Evolutionary conservation across 1,140 invertebrate species (phyloP), one percentile per base, ranked within the genome.

Genomic region (Bombus polaris): DNA sequence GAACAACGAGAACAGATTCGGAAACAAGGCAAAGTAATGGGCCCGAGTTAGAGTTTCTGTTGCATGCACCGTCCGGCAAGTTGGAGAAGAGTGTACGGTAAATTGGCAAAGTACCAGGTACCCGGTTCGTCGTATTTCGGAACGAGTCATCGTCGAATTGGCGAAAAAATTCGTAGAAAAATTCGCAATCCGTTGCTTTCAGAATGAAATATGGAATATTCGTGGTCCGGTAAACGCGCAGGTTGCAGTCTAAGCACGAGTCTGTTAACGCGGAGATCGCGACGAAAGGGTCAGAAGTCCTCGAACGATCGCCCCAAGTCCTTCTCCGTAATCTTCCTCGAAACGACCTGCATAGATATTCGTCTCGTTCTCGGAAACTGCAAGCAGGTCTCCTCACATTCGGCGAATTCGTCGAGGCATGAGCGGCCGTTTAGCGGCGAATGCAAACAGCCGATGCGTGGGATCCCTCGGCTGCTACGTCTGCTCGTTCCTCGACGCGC

Each of bases 401-500:
- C 18, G 84, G 28, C 10, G 42, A 53, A 72, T 12, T n/a, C 65
- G 74, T 22, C 37, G 74, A 32, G 57, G 37, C 28, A n/a, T 35
- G 75, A 71, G 65, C 42, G 35, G 57, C 32, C 32, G 83, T 80
- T 80, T 80, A 59, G 53, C 83, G 83, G 68, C 39, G 65, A 47
- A 59, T 37, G 83, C 53, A 80, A 85, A 85, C 83, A 72, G 42
- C 47, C 83, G 83, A 71, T 72, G 82, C 75, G 81, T 57, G 74
- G 42, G 39, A 65, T 74, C 87, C 68, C 39, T 80, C 76, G 62
- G 47, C 75, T 82, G 68, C 44, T 57, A 53, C 71, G 75, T 47
- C 81, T 65, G 57, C 65, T 88, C 76, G 70, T 65, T 66, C 44
- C 84, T 83, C 76, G 68, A 57, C 87, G 76, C 76, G 71, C 85